phyloP scores from a whole-genome alignment of 2,888 invertebrate genomes.

The Zootermopsis nevadensis region DNA sequence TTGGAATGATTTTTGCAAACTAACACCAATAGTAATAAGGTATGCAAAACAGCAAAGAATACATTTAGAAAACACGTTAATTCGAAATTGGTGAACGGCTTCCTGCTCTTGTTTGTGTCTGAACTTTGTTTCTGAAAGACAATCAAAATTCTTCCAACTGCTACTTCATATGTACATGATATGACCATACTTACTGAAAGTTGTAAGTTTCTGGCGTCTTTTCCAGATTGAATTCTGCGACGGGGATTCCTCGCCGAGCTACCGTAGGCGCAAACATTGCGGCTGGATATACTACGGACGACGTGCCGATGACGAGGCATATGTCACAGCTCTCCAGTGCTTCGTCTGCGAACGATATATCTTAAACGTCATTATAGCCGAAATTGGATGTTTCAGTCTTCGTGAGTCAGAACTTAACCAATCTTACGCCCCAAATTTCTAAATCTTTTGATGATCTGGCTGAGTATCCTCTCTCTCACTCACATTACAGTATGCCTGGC shows the following conservation, averaged over 20 bases:
- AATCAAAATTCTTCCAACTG: neutral
- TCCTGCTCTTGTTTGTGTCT: neutral
- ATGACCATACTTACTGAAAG: slow-evolving; percentile 63
- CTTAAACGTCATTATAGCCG: no score
- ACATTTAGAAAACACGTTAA: neutral
- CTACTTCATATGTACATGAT: neutral
- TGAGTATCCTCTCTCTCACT: no score
- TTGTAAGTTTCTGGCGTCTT: slow-evolving; percentile 66
- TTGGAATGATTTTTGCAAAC: no score
- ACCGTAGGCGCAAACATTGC: slow-evolving; percentile 87
- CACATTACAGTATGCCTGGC: no score
- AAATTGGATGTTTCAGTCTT: no score
- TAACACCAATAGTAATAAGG: no score
- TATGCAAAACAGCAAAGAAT: no score
- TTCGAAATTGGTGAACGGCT: neutral
- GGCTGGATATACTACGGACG: slow-evolving; percentile 88
- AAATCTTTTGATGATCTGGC: no score
- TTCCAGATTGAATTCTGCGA: slow-evolving; percentile 80
- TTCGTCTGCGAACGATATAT: slow-evolving; percentile 64
- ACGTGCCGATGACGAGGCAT: slow-evolving; percentile 87
- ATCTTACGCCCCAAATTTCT: no score
- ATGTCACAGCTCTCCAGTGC: slow-evolving; percentile 79
- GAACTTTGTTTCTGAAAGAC: neutral
- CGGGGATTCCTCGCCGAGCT: slow-evolving; percentile 77
- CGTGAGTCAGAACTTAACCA: no score